Evolutionary conservation across 2,797 vertebrate genomes (phyloP), one percentile per base, ranked within the genome.

Genomic region (Neopelma chrysocephalum): DNA sequence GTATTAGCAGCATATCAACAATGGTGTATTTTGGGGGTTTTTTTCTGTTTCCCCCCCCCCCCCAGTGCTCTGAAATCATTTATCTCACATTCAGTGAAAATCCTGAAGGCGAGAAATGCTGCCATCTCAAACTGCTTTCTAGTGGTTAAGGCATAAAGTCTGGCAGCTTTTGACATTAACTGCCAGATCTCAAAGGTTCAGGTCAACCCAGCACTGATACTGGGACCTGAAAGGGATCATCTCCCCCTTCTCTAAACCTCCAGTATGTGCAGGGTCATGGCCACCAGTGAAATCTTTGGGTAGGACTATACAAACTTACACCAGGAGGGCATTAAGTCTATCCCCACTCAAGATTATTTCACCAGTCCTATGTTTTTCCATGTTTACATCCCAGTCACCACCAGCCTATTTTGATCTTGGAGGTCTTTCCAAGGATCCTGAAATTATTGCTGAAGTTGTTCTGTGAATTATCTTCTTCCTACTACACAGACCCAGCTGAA

Each of bases 11-110:
- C 16, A 27, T 9, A 53, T 9, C 16, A 38, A 47, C n/a, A 31
- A 22, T 2, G 3, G 15, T 25, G 0, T 8, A 5, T 7, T 51
- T 16, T 23, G 22, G 13, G 21, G 21, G 53, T 56, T 54, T 26
- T 38, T 11, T 53, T 58, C 48, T n/a, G 2, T 42, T 34, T n/a
- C n/a, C 11, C 12, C 12, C 4, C 14, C 8, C 62, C 58, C 13
- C 7, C 21, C 62, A 31, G 32, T 31, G 38, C 43, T 76, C 34
- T 32, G 47, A 77, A 84, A 53, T 6, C 11, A 3, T 5, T 43
- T 65, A 31, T 57, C 43, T 69, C 32, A 40, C 4, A 12, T 10
- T 34, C 16, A 53, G 19, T 50, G 32, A 85, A 82, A 88, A 75
- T 56, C 56, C n/a, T 25, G 12, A 27, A 65, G 15, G 32, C 12